Percentiles rank a stretch among this genome's conserved stretches.
These are phyloP conservation scores for Enhydra lutris DNA, from an alignment of 2,113 vertebrate species.

Conservation along the genomic window DNA sequence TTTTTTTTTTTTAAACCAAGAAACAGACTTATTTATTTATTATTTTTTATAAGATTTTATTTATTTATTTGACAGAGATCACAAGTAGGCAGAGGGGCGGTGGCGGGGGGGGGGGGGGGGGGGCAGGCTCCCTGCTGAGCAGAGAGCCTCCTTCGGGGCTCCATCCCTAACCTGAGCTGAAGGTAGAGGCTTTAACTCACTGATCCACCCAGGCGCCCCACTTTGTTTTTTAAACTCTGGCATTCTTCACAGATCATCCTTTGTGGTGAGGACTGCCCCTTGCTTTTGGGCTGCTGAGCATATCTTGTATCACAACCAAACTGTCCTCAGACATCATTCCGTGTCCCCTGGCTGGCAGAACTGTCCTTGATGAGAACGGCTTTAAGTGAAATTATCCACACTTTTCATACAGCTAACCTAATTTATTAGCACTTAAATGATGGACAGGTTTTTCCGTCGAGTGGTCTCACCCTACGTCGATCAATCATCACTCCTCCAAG, in stretches of 20 bases:
- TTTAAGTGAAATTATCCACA: background rate
- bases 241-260: background rate
- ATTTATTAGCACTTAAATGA: background rate
- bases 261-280: background rate
- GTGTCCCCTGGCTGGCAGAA: background rate
- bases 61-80: no score
- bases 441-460: background rate
- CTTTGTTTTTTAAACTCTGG: background rate
- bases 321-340: background rate
- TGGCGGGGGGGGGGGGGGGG: fast-evolving
- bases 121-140: no score
- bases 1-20: no score
- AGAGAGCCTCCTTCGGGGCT: no score
- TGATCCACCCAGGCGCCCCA: background rate
- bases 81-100: no score
- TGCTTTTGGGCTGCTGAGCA: background rate
- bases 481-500: background rate
- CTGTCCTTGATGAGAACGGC: background rate
- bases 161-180: no score
- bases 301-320: background rate
- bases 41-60: no score
- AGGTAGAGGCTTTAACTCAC: no score
- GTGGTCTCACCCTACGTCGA: background rate
- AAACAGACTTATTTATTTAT: no score
- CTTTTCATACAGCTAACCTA: background rate